Evolutionary conservation across 1,140 invertebrate species (phyloP).

Genomic region (Ceratina japonica): DNA sequence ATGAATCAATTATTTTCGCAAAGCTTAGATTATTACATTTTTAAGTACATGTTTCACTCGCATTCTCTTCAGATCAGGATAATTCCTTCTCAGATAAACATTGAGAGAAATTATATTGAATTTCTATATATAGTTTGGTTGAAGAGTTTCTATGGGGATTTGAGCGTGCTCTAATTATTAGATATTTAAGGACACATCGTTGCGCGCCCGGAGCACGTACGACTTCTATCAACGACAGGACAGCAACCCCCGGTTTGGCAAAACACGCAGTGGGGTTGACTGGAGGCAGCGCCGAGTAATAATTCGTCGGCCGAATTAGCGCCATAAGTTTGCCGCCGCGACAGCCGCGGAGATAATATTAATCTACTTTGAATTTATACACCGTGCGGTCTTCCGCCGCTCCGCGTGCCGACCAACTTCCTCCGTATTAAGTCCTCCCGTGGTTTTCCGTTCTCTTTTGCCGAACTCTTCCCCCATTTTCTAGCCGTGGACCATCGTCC

Average conservation of each 20-base stretch:
- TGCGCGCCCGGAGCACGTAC: constrained; percentile 56
- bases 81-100: too few relatives aligned
- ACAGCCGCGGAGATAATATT: constrained; percentile 76
- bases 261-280: constrained; percentile 57
- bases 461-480: neutral
- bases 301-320: constrained; percentile 77
- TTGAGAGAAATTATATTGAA: too few relatives aligned
- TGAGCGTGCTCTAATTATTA: neutral
- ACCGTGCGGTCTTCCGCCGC: constrained; percentile 57
- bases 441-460: constrained; percentile 30
- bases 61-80: too few relatives aligned
- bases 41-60: too few relatives aligned
- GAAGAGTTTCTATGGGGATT: too few relatives aligned
- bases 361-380: constrained; percentile 78
- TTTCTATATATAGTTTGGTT: too few relatives aligned
- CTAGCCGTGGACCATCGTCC: neutral
- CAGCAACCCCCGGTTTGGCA: constrained; percentile 50
- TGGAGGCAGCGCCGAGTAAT: constrained; percentile 68
- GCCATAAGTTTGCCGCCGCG: constrained; percentile 76
- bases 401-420: constrained; percentile 31
- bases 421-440: constrained; percentile 47
- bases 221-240: constrained; percentile 64
- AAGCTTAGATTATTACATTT: too few relatives aligned
- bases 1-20: too few relatives aligned
- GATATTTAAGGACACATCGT: constrained; percentile 3